These are phyloP conservation scores for Encarsia formosa DNA, from an alignment of 2,888 invertebrate genomes.

Conservation along the genomic window DNA sequence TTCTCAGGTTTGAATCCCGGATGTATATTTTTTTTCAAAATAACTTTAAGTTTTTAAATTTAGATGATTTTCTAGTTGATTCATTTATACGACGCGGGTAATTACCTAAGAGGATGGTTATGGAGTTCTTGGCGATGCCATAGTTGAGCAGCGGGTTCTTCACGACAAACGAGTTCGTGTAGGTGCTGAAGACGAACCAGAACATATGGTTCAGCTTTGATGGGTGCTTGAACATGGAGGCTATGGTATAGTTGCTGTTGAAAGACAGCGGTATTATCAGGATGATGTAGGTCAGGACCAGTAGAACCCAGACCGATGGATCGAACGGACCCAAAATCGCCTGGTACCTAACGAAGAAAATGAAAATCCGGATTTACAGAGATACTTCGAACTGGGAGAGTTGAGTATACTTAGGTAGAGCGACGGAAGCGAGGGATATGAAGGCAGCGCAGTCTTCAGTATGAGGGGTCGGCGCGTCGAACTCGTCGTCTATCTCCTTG, in stretches of 20 bases:
- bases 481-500: conserved; percentile 49
- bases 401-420: conserved; percentile 63
- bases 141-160: conserved; percentile 57
- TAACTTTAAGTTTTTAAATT: too few species aligned
- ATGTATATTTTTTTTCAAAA: too few species aligned
- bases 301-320: conserved; percentile 74
- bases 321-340: conserved; percentile 81
- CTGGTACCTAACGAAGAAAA: conserved; percentile 59
- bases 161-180: conserved; percentile 72
- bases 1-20: too few species aligned
- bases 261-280: conserved; percentile 72
- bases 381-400: background rate
- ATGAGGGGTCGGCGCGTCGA: conserved; percentile 65
- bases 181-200: conserved; percentile 83
- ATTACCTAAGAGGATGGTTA: conserved; percentile 70
- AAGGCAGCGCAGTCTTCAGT: conserved; percentile 75
- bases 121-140: conserved; percentile 63
- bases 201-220: conserved; percentile 79
- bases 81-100: too few species aligned
- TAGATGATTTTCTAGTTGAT: too few species aligned
- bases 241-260: conserved; percentile 64
- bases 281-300: conserved; percentile 67
- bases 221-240: conserved; percentile 65
- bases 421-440: conserved; percentile 72
- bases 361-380: background rate